Base-by-base conservation (phyloP, 1,140 invertebrate species). In the Lucilia sericata region DNA sequence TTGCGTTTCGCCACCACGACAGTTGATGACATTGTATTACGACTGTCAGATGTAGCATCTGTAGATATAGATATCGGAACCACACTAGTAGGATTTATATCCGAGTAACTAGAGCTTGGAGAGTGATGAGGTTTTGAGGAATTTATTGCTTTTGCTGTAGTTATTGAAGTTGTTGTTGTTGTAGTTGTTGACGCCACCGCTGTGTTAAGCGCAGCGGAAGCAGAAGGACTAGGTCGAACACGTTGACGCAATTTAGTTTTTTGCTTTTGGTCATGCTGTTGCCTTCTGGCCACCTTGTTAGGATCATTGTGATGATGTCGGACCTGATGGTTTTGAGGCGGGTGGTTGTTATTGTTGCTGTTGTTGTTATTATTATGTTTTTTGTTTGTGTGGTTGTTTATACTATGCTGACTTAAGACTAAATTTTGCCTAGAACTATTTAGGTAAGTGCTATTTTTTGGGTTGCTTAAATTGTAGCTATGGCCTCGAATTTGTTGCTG, bases 301-400 rank as follows among this genome's bases (percentile, higher is more conserved):
- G 89, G 88, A 88, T 88, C 87, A 87, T 90, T 88, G 83, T 90
- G 89, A 87, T 90, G 89, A 87, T 90, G 89, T 82, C 89, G 87
- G 85, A 90, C 89, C 83, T 87, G 88, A 87, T 90, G 89, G 51
- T 90, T 87, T 25, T 82, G 80, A n/a, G 74, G 83, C 21, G 83
- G 85, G 13, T 83, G 74, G 19, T 83, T 36, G 84, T 84, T 49
- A 60, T 30, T 84, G 85, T 34, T 76, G 74, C 36, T 76, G 51
- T 55, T 55, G 65, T 19, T 19, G 9, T 70, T 70, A 25, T 70
- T 70, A n/a, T 70, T 19, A 21, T 70, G 65, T 21, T 70, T 17
- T 70, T 70, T 55, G 51, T 55, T 55, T 55, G 51, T 55, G 19
- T 88, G 86, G 82, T 87, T 85, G 70, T 88, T 86, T 70, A 70